Percentiles rank a stretch among this genome's conserved stretches.
phyloP scores from a whole-genome alignment of 2,797 vertebrate species.

The Eleutherodactylus coqui region DNA sequence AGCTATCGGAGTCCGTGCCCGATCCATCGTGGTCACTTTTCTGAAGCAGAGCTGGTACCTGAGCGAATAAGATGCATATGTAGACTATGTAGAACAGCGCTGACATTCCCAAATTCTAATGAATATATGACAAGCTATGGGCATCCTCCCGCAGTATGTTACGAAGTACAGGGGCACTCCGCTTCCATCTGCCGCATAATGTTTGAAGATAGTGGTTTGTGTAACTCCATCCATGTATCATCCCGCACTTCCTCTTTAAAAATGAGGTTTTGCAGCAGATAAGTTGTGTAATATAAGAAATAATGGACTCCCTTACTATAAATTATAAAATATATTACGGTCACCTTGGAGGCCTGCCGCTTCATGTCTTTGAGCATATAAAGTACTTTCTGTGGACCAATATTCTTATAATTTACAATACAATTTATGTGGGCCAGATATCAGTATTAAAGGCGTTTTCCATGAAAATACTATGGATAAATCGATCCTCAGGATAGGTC shows the following conservation, averaged over 20 bases:
- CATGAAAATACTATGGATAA: too few species aligned
- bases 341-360: not conserved
- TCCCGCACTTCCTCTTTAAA: too few species aligned
- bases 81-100: not conserved
- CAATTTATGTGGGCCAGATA: not conserved
- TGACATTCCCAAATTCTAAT: too few species aligned
- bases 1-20: slow-evolving; percentile 67
- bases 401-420: not conserved
- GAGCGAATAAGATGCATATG: not conserved
- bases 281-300: not conserved
- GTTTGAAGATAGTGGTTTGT: too few species aligned
- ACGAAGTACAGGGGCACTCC: too few species aligned
- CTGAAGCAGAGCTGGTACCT: slow-evolving; percentile 91
- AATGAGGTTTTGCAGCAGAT: not conserved
- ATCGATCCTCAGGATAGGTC: too few species aligned
- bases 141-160: too few species aligned
- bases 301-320: not conserved
- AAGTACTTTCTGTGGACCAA: not conserved
- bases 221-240: too few species aligned
- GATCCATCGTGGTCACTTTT: slow-evolving; percentile 66
- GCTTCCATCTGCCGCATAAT: too few species aligned
- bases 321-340: not conserved
- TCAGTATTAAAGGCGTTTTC: not conserved
- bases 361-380: not conserved
- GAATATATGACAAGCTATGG: too few species aligned